Percentiles rank a stretch among this genome's conserved stretches.
These are phyloP conservation scores for Bubo blakistoni DNA, from an alignment of 2,113 vertebrate genomes.

Conservation along the genomic window DNA sequence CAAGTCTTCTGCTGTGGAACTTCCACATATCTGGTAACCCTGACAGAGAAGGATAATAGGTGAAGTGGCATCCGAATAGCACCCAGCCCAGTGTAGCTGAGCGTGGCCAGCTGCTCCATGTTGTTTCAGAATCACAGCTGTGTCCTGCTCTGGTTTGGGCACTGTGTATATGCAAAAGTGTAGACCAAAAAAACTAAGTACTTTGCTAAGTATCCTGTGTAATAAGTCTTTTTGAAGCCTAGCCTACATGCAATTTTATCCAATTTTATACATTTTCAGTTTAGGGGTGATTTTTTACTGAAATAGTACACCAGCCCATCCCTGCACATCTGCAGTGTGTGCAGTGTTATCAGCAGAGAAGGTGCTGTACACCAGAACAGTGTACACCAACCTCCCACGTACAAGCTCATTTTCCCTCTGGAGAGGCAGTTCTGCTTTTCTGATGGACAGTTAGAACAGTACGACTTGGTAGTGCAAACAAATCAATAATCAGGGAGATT, in stretches of 20 bases:
- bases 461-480: not conserved
- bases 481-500: not conserved
- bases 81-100: not conserved
- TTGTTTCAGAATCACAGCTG: not conserved
- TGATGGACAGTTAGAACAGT: not conserved
- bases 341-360: not conserved
- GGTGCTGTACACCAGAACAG: not conserved
- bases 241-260: not conserved
- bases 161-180: not conserved
- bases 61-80: not conserved
- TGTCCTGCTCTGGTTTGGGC: not conserved
- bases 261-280: not conserved
- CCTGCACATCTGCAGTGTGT: not conserved
- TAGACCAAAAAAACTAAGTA: rapidly evolving
- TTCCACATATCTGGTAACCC: not conserved
- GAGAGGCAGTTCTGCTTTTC: not conserved
- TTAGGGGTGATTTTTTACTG: not conserved
- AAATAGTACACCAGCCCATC: not conserved
- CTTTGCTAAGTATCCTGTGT: not conserved
- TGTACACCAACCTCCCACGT: not conserved
- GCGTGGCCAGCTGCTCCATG: not conserved
- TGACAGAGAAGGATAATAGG: not conserved
- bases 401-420: not conserved
- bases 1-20: not conserved
- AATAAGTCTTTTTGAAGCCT: not conserved